Evolutionary conservation across 2,797 vertebrate genomes (phyloP).

Genomic region (Sphenopsis melanotis): DNA sequence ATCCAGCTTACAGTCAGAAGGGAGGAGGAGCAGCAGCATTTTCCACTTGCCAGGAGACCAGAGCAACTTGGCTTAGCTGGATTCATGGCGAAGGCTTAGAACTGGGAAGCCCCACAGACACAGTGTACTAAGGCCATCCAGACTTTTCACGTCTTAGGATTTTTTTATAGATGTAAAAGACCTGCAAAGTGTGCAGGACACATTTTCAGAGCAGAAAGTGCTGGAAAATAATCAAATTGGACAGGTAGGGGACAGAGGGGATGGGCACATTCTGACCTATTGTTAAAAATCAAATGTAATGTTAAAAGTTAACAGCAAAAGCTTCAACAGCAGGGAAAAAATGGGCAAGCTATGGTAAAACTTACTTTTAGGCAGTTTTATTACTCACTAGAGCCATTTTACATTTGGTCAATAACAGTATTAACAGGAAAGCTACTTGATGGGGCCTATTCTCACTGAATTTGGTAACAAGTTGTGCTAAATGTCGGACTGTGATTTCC

Average conservation of each 20-base stretch:
- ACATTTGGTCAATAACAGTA: not conserved
- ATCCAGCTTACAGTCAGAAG: rapidly evolving
- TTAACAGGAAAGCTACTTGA: not conserved
- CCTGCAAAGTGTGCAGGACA: not conserved
- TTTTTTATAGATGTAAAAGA: not conserved
- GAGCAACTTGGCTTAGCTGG: rapidly evolving
- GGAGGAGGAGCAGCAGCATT: not conserved
- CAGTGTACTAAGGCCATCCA: not conserved
- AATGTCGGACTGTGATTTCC: not conserved
- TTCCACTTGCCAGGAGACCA: rapidly evolving
- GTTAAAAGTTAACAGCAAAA: not conserved
- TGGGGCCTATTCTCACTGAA: not conserved
- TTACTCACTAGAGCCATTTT: not conserved
- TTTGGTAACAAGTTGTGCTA: not conserved
- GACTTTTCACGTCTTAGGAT: not conserved
- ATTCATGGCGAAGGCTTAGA: rapidly evolving
- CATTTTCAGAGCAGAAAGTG: not conserved
- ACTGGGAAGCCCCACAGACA: not conserved
- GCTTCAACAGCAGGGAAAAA: not conserved
- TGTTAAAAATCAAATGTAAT: not conserved
- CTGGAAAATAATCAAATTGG: not conserved
- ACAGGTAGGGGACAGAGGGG: not conserved
- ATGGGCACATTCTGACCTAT: not conserved
- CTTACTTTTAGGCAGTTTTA: not conserved
- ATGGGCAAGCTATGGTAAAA: not conserved